Evolutionary conservation across 2,113 vertebrate genomes (phyloP).

Genomic region (Archocentrus centrarchus): DNA sequence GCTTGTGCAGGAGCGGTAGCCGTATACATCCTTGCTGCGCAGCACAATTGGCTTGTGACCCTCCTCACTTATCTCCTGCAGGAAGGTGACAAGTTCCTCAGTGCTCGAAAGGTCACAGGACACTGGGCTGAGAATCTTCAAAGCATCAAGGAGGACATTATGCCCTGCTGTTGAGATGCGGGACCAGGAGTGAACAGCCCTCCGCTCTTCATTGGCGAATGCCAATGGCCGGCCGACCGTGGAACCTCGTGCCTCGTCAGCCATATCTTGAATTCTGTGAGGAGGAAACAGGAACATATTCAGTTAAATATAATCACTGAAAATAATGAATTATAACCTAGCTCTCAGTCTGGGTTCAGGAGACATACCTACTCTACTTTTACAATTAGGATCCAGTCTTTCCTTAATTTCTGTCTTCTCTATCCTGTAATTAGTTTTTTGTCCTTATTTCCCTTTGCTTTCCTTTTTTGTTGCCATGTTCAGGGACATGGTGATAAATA

Average conservation of each 20-base stretch:
- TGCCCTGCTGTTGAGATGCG: conserved; percentile 72
- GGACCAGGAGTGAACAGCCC: conserved; percentile 74
- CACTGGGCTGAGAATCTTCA: conserved; percentile 74
- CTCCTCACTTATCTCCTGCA: conserved; percentile 73
- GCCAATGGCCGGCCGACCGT: conserved; percentile 57
- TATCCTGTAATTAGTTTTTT: too few species aligned
- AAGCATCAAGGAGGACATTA: conserved; percentile 68
- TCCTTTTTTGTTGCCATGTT: too few species aligned
- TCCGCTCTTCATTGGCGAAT: conserved; percentile 68
- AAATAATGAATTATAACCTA: neutral
- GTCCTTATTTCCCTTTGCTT: too few species aligned
- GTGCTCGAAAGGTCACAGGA: conserved; percentile 64
- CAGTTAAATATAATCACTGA: neutral
- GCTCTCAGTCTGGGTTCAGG: neutral
- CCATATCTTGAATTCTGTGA: conserved; percentile 63
- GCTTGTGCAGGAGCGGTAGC: conserved; percentile 69
- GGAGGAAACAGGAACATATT: neutral
- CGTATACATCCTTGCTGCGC: conserved; percentile 73
- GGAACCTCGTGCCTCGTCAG: conserved; percentile 44
- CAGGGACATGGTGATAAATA: too few species aligned
- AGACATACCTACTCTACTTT: neutral
- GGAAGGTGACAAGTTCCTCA: conserved; percentile 66
- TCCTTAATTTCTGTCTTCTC: neutral
- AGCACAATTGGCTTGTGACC: conserved; percentile 72
- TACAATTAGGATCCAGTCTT: neutral